Percentiles rank a stretch among this genome's conserved stretches.
Evolutionary conservation across 2,113 vertebrate genomes (phyloP).

Genomic region (Corythornis madagascariensis): DNA sequence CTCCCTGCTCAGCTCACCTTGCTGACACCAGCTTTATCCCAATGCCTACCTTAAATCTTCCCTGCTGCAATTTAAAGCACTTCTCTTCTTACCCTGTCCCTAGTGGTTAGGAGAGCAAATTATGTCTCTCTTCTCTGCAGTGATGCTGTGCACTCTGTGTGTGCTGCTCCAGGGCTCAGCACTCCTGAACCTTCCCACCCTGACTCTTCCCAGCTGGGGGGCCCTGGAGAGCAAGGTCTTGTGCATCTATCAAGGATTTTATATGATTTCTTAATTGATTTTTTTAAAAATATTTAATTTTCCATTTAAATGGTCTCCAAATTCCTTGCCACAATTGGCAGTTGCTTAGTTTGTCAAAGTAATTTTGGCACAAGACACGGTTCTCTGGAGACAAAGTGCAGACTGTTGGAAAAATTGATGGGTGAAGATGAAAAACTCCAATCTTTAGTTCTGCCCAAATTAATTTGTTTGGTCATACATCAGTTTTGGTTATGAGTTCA

Average conservation of each 20-base stretch:
- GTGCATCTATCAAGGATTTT: not conserved
- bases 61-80: not conserved
- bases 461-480: not conserved
- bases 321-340: not conserved
- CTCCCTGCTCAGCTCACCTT: not conserved
- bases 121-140: not conserved
- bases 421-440: not conserved
- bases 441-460: not conserved
- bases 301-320: not conserved
- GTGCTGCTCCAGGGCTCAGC: not conserved
- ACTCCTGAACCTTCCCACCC: not conserved
- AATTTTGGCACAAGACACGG: not conserved
- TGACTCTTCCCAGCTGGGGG: not conserved
- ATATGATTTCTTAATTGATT: not conserved
- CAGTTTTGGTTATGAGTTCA: not conserved
- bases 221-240: not conserved
- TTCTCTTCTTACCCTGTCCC: not conserved
- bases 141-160: accelerated
- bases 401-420: not conserved
- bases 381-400: not conserved
- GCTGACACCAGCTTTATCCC: not conserved
- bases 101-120: not conserved
- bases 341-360: not conserved
- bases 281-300: not conserved
- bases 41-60: not conserved